Conservation (phyloP, 2,797 vertebrate genomes). For the Peromyscus eremicus region DNA sequence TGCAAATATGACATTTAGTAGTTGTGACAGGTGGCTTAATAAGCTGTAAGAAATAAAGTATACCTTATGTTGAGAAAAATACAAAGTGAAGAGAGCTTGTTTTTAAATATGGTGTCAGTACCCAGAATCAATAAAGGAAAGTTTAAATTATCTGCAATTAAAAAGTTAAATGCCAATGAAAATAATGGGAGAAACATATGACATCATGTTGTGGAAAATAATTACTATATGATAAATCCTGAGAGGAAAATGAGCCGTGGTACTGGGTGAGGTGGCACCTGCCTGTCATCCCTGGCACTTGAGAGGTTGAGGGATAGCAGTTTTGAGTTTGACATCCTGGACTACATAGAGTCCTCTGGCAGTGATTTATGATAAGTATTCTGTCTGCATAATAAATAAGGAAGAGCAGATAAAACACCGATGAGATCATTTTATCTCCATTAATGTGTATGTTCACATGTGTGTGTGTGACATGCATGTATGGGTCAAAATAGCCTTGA, state of each 20-base stretch:
- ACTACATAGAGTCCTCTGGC: neutral
- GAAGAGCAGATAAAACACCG: neutral
- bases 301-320: fast-evolving
- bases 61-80: conserved; percentile 2
- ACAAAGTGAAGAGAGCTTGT: neutral
- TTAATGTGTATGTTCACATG: neutral
- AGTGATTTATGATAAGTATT: conserved; percentile 9
- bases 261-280: neutral
- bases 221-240: neutral
- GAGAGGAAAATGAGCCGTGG: neutral
- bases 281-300: neutral
- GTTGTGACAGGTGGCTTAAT: conserved; percentile 35
- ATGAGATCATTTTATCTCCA: neutral
- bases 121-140: neutral
- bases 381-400: neutral
- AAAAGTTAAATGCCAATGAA: conserved; percentile 23
- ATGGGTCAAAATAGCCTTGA: neutral
- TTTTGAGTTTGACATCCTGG: neutral
- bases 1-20: conserved; percentile 6
- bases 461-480: neutral
- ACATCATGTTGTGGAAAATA: conserved; percentile 40
- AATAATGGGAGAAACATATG: neutral
- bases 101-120: conserved; percentile 34
- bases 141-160: neutral
- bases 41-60: conserved; percentile 53